Conservation (phyloP, 2,888 invertebrate genomes). For the Mechanitis mazaeus region DNA sequence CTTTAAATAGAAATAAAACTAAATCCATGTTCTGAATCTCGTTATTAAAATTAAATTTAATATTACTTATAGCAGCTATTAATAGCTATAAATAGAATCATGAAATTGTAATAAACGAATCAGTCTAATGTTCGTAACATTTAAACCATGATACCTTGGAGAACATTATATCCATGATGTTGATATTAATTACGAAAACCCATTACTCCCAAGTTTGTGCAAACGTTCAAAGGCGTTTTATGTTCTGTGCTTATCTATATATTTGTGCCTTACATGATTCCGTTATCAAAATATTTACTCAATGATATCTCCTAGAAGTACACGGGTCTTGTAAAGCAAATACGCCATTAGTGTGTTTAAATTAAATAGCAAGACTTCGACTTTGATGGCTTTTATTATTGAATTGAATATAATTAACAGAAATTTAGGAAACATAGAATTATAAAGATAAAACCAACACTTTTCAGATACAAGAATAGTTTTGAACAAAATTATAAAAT, state of each 20-base stretch:
- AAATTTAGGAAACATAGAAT: no score
- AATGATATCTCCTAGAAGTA: slow-evolving; percentile 15
- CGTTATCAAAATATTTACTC: slow-evolving; percentile 19
- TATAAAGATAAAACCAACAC: no score
- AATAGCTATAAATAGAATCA: no score
- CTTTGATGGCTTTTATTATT: neutral
- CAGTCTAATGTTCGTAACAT: no score
- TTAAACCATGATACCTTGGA: neutral
- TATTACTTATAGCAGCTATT: no score
- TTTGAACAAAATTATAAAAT: no score
- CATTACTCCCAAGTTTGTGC: slow-evolving; percentile 5
- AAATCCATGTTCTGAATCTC: no score
- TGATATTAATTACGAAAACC: slow-evolving; percentile 5
- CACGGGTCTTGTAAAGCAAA: slow-evolving; percentile 12
- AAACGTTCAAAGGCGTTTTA: slow-evolving; percentile 14
- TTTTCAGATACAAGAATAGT: no score
- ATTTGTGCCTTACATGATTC: slow-evolving; percentile 4
- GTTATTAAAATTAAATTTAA: no score
- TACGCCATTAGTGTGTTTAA: slow-evolving; percentile 15
- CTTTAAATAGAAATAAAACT: no score
- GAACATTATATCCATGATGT: neutral
- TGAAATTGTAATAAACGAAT: no score
- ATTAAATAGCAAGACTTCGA: slow-evolving; percentile 4
- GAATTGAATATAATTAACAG: neutral
- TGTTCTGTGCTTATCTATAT: neutral